Evolutionary conservation across 2,888 invertebrate genomes (phyloP).

Genomic region (Venusia cambrica): DNA sequence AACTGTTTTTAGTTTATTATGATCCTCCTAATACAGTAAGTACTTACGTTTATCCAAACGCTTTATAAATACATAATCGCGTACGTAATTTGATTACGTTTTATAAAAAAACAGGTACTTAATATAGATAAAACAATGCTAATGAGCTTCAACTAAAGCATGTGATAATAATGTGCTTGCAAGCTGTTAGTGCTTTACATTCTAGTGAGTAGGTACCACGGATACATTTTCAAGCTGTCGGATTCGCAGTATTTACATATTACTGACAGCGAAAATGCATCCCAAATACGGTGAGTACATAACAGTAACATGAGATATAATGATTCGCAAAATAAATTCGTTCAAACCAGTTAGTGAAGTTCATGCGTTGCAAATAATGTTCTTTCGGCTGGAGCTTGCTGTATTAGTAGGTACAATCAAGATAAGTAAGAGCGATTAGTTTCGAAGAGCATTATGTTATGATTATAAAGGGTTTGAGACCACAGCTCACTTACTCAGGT

Average conservation of each 20-base stretch:
- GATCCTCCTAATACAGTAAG: no score
- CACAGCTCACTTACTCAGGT: constrained; percentile 80
- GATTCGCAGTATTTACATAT: constrained; percentile 1
- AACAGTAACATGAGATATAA: constrained; percentile 25
- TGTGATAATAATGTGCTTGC: constrained; percentile 57
- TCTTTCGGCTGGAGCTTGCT: constrained; percentile 56
- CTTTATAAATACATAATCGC: no score
- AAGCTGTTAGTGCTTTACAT: constrained; percentile 71
- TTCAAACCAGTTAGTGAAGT: constrained; percentile 54
- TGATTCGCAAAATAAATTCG: constrained; percentile 47
- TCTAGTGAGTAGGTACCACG: constrained; percentile 43
- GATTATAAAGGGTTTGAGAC: constrained; percentile 74
- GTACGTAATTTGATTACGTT: no score
- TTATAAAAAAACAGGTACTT: constrained; percentile 9
- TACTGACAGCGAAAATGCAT: constrained; percentile 45
- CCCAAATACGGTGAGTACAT: constrained; percentile 30
- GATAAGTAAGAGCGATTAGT: constrained; percentile 72
- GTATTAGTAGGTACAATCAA: constrained; percentile 65
- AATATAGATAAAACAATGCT: constrained; percentile 19
- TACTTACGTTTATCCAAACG: no score
- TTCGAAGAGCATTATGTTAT: constrained; percentile 64
- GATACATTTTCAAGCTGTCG: constrained; percentile 51
- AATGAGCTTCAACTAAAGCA: constrained; percentile 59
- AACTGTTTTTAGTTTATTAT: no score
- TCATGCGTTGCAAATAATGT: constrained; percentile 60